Evolutionary conservation across 1,140 invertebrate genomes (phyloP), one percentile per base, ranked within the genome.

Genomic region (Halotydeus destructor): DNA sequence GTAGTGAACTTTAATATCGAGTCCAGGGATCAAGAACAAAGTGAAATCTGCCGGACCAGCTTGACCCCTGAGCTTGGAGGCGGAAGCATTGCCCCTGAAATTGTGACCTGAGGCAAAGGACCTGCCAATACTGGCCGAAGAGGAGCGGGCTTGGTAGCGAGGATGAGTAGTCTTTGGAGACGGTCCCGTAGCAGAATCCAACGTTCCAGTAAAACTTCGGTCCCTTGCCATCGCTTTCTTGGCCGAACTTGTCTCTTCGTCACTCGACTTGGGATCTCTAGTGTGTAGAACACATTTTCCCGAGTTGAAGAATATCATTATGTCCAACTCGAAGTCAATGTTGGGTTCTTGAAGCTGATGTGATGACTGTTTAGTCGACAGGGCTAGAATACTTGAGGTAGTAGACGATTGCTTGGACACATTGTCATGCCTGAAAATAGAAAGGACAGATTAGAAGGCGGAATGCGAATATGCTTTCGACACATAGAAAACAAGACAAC

Each of bases 241-340:
- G 21, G 37, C 47, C 67, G 68, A 58, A 58, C 65, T 70, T 6
- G 69, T 56, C 49, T 76, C 72, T 37, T 83, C 79, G 19, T 43
- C 35, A 23, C 24, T 32, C 30, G 83, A 78, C 45, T 65, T 69
- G 33, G 33, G 43, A 56, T 86, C 80, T 60, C 88, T 91, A 0
- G 86, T 91, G 60, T 94, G 86, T 3, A 97, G 64, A 22, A 91
- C 83, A 63, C 88, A 96, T 62, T 93, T 89, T 1, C 88, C 89
- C 52, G 83, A 86, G 56, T 91, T 91, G 38, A 97, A 89, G 44
- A 89, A 72, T 24, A 96, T 84, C 63, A 91, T 91, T 0, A 97
- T 78, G 60, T 94, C 86, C 46, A 96, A 63, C 57, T 94, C 85
- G 58, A 96, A 82, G 59, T 97, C 88, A 45, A 97, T 83, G 53